Base-by-base conservation (phyloP, 2,888 invertebrate species). In the Watsonalla cultraria region DNA sequence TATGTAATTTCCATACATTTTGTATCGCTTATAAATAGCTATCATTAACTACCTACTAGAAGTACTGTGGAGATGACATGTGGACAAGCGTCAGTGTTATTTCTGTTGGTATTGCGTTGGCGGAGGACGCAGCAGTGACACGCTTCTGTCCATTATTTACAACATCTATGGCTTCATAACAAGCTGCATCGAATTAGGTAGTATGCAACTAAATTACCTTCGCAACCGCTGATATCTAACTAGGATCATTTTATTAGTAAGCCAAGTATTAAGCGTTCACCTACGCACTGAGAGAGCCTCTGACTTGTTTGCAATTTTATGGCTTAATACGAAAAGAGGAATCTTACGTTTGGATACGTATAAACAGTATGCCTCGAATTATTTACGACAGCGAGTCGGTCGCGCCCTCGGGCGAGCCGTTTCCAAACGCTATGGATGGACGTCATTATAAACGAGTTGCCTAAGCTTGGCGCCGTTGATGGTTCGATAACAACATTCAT, bases 331-430 rank as follows among this genome's bases (percentile, higher is more conserved):
- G 61, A 64, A 72, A 75, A 81, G 74, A 78, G 79, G 76, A 81
- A 80, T 78, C 81, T 83, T 83, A 76, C 68, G 71, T 76, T 78
- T 74, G 72, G 77, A 81, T 84, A n/a, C 73, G 70, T 59, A 79
- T 77, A 79, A 84, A 83, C 78, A 82, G 79, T 78, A 71, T 75
- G 74, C 80, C 80, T 85, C 81, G 78, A 81, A 85, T 85, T 84
- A 86, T 86, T 85, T 81, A 85, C 77, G 76, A 80, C 74, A 69
- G 68, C 70, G 62, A 54, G 62, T 66, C 68, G 66, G 69, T 64
- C 62, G 70, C 68, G 78, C 76, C 74, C 72, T 72, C 76, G 68
- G 70, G 79, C 78, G 51, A 61, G 52, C 55, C 58, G 70, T 83
- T 82, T 74, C 81, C 70, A 78, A 81, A 82, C 72, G 65, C 62